phyloP scores from a whole-genome alignment of 1,140 invertebrate species.

The Eumaeus atala region DNA sequence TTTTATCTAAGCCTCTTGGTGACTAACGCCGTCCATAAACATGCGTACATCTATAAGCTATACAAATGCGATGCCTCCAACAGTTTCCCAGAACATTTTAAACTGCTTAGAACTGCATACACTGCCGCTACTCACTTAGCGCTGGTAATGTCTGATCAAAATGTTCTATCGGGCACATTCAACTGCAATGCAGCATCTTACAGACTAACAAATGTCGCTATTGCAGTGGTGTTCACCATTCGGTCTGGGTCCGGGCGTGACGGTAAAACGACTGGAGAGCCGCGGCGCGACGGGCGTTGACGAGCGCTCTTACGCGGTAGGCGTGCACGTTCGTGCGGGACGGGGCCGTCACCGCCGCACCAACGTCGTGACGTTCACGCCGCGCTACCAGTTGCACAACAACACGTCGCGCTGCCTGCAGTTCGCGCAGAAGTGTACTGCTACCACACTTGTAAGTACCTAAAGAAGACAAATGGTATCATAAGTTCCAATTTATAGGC shows the following conservation, averaged over 20 bases:
- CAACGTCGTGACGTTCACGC: constrained; percentile 93
- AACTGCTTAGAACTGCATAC: too few species aligned
- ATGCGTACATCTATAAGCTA: too few species aligned
- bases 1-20: too few species aligned
- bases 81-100: too few species aligned
- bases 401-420: constrained; percentile 87
- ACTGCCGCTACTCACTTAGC: too few species aligned
- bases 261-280: constrained; percentile 72
- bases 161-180: too few species aligned
- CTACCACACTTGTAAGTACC: constrained; percentile 73
- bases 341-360: constrained; percentile 91
- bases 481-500: too few species aligned
- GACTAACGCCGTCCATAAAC: too few species aligned
- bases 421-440: constrained; percentile 89
- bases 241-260: constrained; percentile 84
- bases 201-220: too few species aligned
- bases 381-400: constrained; percentile 95
- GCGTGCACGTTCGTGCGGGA: constrained; percentile 91
- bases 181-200: too few species aligned
- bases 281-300: constrained; percentile 76
- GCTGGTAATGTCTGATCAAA: too few species aligned
- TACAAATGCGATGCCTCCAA: too few species aligned
- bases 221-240: constrained; percentile 87
- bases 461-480: background rate
- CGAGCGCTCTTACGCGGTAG: constrained; percentile 83